Base-by-base conservation (phyloP, 2,888 invertebrate genomes). In the Heliconius aoede region DNA sequence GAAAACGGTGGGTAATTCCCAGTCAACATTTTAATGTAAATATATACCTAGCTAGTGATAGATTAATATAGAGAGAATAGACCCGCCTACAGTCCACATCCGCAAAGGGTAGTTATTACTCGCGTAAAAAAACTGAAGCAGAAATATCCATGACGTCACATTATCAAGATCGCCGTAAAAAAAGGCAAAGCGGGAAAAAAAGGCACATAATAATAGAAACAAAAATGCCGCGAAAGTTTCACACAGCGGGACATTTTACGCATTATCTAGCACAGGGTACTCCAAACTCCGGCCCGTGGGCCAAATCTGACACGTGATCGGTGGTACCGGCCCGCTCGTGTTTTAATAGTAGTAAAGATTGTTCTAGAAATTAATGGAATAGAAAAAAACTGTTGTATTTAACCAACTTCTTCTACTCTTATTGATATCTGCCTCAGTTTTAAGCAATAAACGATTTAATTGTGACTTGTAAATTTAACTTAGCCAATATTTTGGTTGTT, bases 221-320 rank as follows among this genome's bases (percentile, higher is more conserved):
- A 87, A 88, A 88, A 88, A 79, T 80, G 84, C 84, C 84, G 86
- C 84, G 85, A 87, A 89, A 89, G 84, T 88, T 88, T 88, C 83
- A 82, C 84, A 84, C 82, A 84, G 83, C 82, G 81, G 84, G 85
- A 83, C 82, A 85, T 87, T 84, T 84, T 86, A 84, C 86, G 87
- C 86, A 86, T 86, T 86, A 86, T 87, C 86, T 86, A 87, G 85
- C 85, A 69, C 61, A 61, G 72, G 72, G 72, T 72, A 40, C 36
- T 28, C 72, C 72, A 72, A 72, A 72, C 58, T 72, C 60, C 60
- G 72, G 72, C 72, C 72, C 72, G 72, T 40, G 60, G 60, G 72
- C 72, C 72, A 72, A 60, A 60, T 72, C 72, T 26, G 72, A 72
- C 69, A 55, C n/a, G n/a, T 69, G 55, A 69, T 69, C 68, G 46